Percentiles rank a stretch among this genome's conserved stretches.
Evolutionary conservation across 2,113 vertebrate species (phyloP).

Genomic region (Myodes glareolus): DNA sequence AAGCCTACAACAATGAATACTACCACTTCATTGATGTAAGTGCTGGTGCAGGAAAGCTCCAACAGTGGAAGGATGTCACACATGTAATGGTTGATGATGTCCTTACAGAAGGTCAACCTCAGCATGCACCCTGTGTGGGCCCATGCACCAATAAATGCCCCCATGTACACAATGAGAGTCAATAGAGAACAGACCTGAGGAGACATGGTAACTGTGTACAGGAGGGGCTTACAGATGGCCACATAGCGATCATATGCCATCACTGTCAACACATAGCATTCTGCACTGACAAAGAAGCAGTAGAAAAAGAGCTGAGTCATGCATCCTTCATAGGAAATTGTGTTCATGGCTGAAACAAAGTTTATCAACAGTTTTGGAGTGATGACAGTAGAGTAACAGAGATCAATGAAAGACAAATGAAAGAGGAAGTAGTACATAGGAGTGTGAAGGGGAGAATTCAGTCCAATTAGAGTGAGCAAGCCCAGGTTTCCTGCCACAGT

Average conservation of each 20-base stretch:
- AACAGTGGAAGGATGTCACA: neutral
- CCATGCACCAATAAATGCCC: conserved; percentile 24
- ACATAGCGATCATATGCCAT: neutral
- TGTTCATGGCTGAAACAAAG: neutral
- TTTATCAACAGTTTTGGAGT: conserved; percentile 43
- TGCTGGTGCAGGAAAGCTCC: neutral
- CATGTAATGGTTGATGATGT: neutral
- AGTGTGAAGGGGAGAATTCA: neutral
- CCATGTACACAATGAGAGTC: neutral
- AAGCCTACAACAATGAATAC: neutral
- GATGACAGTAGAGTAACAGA: neutral
- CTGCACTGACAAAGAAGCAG: conserved; percentile 51
- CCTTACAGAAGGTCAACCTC: conserved; percentile 32
- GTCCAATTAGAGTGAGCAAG: neutral
- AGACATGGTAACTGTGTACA: neutral
- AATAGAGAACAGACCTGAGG: neutral
- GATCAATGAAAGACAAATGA: conserved; percentile 3
- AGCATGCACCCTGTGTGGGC: conserved; percentile 53
- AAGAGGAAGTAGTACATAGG: neutral
- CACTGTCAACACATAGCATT: conserved; percentile 41
- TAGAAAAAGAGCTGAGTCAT: conserved; percentile 60
- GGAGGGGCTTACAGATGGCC: neutral
- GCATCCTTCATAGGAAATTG: conserved; percentile 36
- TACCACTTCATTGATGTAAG: neutral
- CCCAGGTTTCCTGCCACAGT: neutral